phyloP scores from a whole-genome alignment of 2,113 vertebrate genomes.

The Leucoraja erinaceus region DNA sequence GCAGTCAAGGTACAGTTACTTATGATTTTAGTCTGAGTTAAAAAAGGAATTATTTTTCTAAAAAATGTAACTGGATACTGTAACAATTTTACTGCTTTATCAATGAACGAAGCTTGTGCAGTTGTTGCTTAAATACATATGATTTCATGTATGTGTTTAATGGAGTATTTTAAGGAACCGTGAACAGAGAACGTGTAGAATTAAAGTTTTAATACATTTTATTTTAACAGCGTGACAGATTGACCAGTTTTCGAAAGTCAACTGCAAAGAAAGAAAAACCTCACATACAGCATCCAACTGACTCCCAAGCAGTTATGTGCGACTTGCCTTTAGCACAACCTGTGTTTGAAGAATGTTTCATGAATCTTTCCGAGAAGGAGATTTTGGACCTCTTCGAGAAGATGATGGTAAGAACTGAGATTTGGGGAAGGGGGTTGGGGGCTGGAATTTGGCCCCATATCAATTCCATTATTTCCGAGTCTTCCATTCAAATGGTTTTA shows the following conservation, averaged over 20 bases:
- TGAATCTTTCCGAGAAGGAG: constrained; percentile 94
- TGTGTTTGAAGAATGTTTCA: constrained; percentile 79
- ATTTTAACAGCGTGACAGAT: constrained; percentile 82
- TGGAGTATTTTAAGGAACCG: constrained; percentile 28
- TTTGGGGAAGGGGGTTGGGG: neutral
- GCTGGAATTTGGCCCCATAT: neutral
- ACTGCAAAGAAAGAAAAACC: constrained; percentile 83
- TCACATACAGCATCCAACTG: constrained; percentile 87
- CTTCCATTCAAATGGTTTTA: neutral
- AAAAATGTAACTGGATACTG: neutral
- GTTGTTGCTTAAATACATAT: neutral
- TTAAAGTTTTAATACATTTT: constrained; percentile 39
- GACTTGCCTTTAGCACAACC: constrained; percentile 82
- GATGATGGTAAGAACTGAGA: constrained; percentile 84
- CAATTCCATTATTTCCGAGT: neutral
- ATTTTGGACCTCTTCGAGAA: constrained; percentile 95
- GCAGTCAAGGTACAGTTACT: too few relatives aligned
- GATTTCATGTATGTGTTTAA: neutral
- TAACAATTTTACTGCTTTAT: neutral
- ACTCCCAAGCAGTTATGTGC: constrained; percentile 63
- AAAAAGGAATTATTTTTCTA: constrained; percentile 19
- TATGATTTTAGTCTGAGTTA: neutral
- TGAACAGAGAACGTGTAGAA: constrained; percentile 38
- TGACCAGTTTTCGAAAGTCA: constrained; percentile 89
- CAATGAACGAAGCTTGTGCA: neutral